Evolutionary conservation across 2,888 invertebrate species (phyloP), one percentile per base, ranked within the genome.

Genomic region (Myopa testacea): DNA sequence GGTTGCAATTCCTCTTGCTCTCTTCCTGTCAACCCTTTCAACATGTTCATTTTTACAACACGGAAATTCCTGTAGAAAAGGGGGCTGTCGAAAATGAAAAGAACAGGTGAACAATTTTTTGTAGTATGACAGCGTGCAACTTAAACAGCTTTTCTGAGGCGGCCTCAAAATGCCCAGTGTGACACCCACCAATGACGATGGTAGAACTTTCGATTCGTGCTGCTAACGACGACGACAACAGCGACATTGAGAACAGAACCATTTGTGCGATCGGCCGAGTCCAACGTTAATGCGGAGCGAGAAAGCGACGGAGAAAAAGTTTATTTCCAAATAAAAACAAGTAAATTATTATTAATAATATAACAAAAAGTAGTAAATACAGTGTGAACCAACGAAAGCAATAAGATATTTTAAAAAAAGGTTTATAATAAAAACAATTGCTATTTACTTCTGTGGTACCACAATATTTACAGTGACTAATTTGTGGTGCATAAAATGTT

Each of bases 171-270:
- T 26, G 26, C 26, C 26, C 2, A 26, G 26, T 26, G 26, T 26
- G 26, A 26, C 26, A 26, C 26, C 26, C 26, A 26, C 26, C 26
- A 26, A 26, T 26, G 80, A 68, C 81, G 81, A 82, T 81, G 82
- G 83, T 82, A 81, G 84, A 85, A 86, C 86, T 86, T 87, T 87
- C 84, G 84, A 86, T 84, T 84, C 80, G 83, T 84, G 80, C 83
- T 81, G 82, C 81, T 81, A 4, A 14, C 37, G 60, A 7, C 60
- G 19, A 38, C 45, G 19, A 55, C 58, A 63, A 38, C 55, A 14
- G 79, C 84, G 86, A 81, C 87, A 87, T 87, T 87, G 84, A 84
- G 84, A 85, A 85, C 80, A 84, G 83, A 84, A 85, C 84, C 86
- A 86, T 85, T 87, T 81, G 84, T 83, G 84, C 82, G 87, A 87